Conservation (phyloP, 2,797 vertebrate species). For the Poliocrania exsul region DNA sequence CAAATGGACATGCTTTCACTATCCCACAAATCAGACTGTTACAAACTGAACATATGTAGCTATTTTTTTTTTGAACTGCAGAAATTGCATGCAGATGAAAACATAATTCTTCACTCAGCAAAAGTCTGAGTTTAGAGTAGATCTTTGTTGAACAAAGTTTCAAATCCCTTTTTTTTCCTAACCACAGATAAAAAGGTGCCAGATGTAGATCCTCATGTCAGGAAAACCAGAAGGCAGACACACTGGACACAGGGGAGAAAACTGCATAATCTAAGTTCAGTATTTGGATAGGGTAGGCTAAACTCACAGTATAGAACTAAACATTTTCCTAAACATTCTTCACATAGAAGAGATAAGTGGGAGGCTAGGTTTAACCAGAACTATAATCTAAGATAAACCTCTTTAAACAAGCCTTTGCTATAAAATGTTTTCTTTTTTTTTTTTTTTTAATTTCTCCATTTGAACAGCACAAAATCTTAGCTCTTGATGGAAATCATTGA, state of each 20-base stretch:
- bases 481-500: not conserved
- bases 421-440: not conserved
- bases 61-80: not conserved
- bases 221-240: not conserved
- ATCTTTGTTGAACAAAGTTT: not conserved
- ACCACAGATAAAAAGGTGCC: not conserved
- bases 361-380: not conserved
- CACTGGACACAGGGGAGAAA: not conserved
- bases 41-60: constrained; percentile 4
- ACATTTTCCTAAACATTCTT: not conserved
- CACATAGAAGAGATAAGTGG: not conserved
- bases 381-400: not conserved
- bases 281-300: not conserved
- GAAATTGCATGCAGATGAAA: not conserved
- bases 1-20: constrained; percentile 6
- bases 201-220: not conserved
- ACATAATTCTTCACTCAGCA: not conserved
- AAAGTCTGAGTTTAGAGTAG: not conserved
- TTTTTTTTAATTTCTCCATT: not conserved
- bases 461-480: not conserved
- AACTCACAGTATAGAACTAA: not conserved
- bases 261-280: not conserved
- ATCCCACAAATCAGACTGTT: constrained; percentile 2
- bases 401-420: not conserved
- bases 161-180: not conserved